These are phyloP conservation scores for Tympanoctomys barrerae DNA, from an alignment of 2,797 vertebrate genomes.

Conservation along the genomic window DNA sequence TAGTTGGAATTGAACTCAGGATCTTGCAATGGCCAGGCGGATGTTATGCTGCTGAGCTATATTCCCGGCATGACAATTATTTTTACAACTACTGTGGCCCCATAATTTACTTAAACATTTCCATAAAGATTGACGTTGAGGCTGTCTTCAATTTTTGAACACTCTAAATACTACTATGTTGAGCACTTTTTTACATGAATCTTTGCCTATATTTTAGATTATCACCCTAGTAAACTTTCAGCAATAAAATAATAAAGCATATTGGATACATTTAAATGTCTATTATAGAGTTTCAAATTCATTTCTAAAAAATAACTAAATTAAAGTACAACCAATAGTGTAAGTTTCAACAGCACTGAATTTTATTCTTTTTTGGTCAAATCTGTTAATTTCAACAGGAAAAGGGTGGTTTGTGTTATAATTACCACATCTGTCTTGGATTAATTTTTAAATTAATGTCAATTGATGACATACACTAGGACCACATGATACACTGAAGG, in stretches of 20 bases:
- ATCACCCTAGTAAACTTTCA: slow-evolving; percentile 2
- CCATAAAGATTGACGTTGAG: slow-evolving; percentile 11
- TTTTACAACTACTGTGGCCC: not conserved
- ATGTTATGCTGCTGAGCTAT: too few relatives aligned
- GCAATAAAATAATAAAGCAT: slow-evolving; percentile 63
- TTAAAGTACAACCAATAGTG: not conserved
- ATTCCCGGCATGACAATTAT: not conserved
- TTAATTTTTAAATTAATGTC: slow-evolving; percentile 51
- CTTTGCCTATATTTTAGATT: slow-evolving; percentile 44
- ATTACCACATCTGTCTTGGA: slow-evolving; percentile 34
- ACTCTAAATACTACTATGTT: slow-evolving; percentile 9
- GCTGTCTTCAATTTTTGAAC: slow-evolving; percentile 18
- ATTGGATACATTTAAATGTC: slow-evolving; percentile 22
- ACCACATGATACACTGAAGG: not conserved
- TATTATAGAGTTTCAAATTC: slow-evolving; percentile 33
- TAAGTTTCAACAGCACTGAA: not conserved
- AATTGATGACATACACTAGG: slow-evolving; percentile 6
- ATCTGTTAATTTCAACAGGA: slow-evolving; percentile 23
- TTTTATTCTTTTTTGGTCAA: slow-evolving; percentile 16
- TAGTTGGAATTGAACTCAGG: too few relatives aligned
- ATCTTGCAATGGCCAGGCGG: too few relatives aligned
- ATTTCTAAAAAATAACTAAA: slow-evolving; percentile 34
- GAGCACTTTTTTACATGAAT: slow-evolving; percentile 2
- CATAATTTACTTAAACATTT: slow-evolving; percentile 61
- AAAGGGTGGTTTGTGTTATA: slow-evolving; percentile 37